Conservation (phyloP, 30 jellyfish, hydroid and myxozoan species). For the Turritopsis dohrnii region DNA sequence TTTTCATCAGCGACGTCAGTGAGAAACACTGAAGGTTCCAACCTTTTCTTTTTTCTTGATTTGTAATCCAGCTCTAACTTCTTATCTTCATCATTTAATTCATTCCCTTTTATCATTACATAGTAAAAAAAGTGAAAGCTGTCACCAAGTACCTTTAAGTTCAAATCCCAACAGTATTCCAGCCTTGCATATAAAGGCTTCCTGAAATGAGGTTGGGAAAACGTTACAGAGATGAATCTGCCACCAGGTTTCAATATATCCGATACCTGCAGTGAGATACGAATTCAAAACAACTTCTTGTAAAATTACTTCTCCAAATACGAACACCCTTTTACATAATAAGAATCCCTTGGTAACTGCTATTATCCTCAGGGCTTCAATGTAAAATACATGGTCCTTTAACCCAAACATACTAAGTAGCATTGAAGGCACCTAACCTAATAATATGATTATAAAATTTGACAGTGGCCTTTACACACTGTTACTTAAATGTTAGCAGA, state of each 20-base stretch:
- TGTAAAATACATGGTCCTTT: too few species aligned
- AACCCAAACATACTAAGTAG: too few species aligned
- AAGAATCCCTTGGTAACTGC: too few species aligned
- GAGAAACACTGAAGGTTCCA: background rate
- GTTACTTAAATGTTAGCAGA: too few species aligned
- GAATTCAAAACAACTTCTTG: background rate
- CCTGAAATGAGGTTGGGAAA: constrained; percentile 15
- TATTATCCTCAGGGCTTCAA: too few species aligned
- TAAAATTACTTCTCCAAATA: too few species aligned
- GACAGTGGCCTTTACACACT: too few species aligned
- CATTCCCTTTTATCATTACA: constrained; percentile 7
- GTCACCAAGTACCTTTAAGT: constrained; percentile 1
- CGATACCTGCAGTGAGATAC: background rate
- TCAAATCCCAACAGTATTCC: background rate
- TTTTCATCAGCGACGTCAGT: background rate
- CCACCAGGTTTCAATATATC: background rate
- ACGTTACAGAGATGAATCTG: constrained; percentile 12
- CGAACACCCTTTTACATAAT: too few species aligned
- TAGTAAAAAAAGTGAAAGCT: constrained; percentile 4
- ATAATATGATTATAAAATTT: too few species aligned
- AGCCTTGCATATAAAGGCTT: constrained; percentile 2
- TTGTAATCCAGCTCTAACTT: background rate
- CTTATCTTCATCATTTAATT: constrained; percentile 13
- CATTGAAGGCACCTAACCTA: too few species aligned
- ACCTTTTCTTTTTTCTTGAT: background rate